A percentile compares a stretch with the other conserved stretches of the same genome.
Conservation (phyloP, 1,140 invertebrate genomes). For the Andricus grossulariae region DNA sequence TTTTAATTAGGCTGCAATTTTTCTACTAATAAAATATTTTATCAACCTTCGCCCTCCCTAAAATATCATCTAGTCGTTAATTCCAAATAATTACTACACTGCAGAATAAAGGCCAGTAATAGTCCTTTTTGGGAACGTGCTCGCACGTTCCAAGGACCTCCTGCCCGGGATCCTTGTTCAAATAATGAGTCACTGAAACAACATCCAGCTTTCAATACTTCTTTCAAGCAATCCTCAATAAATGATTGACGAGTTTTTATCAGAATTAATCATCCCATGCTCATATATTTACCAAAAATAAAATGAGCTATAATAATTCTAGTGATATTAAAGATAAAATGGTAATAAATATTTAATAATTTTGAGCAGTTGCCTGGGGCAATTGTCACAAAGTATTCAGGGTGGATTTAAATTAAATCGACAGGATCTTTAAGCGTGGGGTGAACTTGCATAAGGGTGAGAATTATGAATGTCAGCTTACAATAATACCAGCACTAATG, state of each 20-base stretch:
- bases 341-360: not conserved
- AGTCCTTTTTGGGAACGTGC: slow-evolving; percentile 10
- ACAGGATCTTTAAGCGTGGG: slow-evolving; percentile 53
- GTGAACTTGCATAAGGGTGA: slow-evolving; percentile 52
- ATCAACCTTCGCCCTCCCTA: not conserved
- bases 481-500: slow-evolving; percentile 70
- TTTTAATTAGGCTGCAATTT: no score
- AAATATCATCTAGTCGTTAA: not conserved
- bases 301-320: not conserved
- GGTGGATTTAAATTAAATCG: slow-evolving; percentile 63
- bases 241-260: slow-evolving; percentile 1
- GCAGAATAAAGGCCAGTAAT: not conserved
- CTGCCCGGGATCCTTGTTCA: slow-evolving; percentile 63
- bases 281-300: not conserved
- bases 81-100: not conserved
- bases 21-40: no score
- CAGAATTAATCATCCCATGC: not conserved
- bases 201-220: slow-evolving; percentile 49
- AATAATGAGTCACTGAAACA: slow-evolving; percentile 73
- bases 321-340: no score
- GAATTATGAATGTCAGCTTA: slow-evolving; percentile 70
- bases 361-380: not conserved
- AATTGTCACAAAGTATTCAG: not conserved
- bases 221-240: slow-evolving; percentile 16
- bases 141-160: slow-evolving; percentile 49